Conservation (phyloP, 2,888 invertebrate species). For the Aphodius sticticus region DNA sequence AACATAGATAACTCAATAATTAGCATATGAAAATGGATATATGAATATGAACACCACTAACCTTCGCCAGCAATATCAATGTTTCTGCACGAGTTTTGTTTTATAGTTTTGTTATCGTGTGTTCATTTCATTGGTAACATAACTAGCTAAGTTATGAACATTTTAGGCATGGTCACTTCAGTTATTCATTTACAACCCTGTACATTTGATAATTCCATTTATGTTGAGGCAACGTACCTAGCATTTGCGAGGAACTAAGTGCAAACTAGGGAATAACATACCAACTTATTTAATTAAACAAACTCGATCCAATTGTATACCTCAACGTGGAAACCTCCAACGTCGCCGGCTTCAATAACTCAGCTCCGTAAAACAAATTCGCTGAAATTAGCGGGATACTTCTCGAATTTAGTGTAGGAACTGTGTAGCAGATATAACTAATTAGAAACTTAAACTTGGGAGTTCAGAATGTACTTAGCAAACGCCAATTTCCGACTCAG, state of each 20-base stretch:
- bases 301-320: background rate
- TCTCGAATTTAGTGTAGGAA: background rate
- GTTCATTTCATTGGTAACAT: no score
- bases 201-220: background rate
- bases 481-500: background rate
- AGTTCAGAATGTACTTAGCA: background rate
- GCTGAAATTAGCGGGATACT: background rate
- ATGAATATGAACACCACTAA: no score
- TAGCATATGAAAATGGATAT: no score
- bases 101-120: no score
- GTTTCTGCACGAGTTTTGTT: no score
- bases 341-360: background rate
- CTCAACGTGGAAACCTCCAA: background rate
- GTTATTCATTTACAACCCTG: background rate
- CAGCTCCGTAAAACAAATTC: background rate
- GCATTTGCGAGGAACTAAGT: background rate
- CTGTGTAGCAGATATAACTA: background rate
- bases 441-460: background rate
- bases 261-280: background rate
- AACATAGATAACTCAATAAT: no score
- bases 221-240: background rate
- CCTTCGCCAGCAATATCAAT: no score
- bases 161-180: no score
- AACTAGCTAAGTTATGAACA: no score
- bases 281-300: constrained; percentile 4